phyloP scores from a whole-genome alignment of 2,113 vertebrate species.

The Toxotes jaculatrix region DNA sequence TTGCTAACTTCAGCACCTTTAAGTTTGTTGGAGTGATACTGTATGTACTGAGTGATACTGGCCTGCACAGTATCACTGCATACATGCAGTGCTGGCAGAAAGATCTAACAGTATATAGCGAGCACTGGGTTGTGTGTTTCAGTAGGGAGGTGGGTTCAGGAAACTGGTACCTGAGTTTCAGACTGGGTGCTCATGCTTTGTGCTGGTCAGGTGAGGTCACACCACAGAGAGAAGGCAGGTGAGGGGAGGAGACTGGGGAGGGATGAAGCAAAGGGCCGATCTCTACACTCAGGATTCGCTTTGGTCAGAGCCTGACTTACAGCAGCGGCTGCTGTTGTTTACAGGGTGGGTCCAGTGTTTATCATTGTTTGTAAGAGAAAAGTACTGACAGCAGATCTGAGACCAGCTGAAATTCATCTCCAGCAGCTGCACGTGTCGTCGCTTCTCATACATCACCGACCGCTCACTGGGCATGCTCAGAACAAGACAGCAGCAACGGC shows the following conservation, averaged over 20 bases:
- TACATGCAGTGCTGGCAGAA: not conserved
- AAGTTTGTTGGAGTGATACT: not conserved
- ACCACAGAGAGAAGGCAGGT: conserved; percentile 58
- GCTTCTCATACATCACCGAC: conserved; percentile 13
- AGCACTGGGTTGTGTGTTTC: conserved; percentile 2
- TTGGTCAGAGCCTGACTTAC: conserved; percentile 8
- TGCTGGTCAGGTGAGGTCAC: conserved; percentile 65
- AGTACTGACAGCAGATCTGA: not conserved
- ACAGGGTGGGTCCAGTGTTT: not conserved
- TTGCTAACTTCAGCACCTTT: not conserved
- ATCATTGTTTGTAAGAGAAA: conserved; percentile 4
- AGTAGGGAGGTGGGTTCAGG: conserved; percentile 11
- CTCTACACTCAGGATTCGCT: conserved; percentile 15
- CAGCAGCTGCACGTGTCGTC: conserved; percentile 18
- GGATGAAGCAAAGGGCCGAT: conserved; percentile 35
- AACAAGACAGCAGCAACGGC: conserved; percentile 22
- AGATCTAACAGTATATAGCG: not conserved
- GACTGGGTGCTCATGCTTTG: conserved; percentile 68
- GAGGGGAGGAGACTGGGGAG: conserved; percentile 19
- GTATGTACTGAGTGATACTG: not conserved
- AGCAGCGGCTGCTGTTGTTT: conserved; percentile 5
- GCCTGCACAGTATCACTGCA: not conserved
- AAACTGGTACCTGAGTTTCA: conserved; percentile 39
- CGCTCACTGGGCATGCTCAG: conserved; percentile 57
- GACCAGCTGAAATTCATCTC: conserved; percentile 12